Conservation (phyloP, 2,888 invertebrate species). For the Falcaria lacertinaria region DNA sequence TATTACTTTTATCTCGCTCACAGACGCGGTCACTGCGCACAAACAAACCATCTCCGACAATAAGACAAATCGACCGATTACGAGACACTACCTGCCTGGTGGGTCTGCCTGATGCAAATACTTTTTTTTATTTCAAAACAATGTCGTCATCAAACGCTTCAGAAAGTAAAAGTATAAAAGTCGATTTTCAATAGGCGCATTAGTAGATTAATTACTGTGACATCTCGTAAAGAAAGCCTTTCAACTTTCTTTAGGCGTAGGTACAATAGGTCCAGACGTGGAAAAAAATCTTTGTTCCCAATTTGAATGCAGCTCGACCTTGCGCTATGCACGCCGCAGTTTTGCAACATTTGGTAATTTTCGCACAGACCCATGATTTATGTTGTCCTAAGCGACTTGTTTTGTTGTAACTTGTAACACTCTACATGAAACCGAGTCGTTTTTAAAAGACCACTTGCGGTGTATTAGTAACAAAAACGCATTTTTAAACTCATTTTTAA, state of each 20-base stretch:
- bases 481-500: conserved; percentile 32
- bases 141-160: conserved; percentile 54
- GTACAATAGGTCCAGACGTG: conserved; percentile 37
- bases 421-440: conserved; percentile 44
- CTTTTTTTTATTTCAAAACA: conserved; percentile 44
- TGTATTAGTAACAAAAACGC: conserved; percentile 52
- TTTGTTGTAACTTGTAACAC: conserved; percentile 49
- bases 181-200: conserved; percentile 43
- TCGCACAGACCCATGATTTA: conserved; percentile 69
- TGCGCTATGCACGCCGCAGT: conserved; percentile 46
- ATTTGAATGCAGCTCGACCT: conserved; percentile 59
- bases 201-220: conserved; percentile 69
- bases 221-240: conserved; percentile 59
- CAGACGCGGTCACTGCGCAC: conserved; percentile 71
- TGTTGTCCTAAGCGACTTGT: conserved; percentile 39
- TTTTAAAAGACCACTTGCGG: conserved; percentile 68
- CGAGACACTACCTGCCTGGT: conserved; percentile 72
- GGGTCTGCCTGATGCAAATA: conserved; percentile 65
- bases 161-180: conserved; percentile 70
- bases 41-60: conserved; percentile 73
- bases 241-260: conserved; percentile 43
- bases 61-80: conserved; percentile 78
- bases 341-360: conserved; percentile 70
- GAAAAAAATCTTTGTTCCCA: conserved; percentile 39
- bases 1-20: conserved; percentile 75